Evolutionary conservation across 2,888 invertebrate species (phyloP).

Genomic region (Dynastes hyllus): DNA sequence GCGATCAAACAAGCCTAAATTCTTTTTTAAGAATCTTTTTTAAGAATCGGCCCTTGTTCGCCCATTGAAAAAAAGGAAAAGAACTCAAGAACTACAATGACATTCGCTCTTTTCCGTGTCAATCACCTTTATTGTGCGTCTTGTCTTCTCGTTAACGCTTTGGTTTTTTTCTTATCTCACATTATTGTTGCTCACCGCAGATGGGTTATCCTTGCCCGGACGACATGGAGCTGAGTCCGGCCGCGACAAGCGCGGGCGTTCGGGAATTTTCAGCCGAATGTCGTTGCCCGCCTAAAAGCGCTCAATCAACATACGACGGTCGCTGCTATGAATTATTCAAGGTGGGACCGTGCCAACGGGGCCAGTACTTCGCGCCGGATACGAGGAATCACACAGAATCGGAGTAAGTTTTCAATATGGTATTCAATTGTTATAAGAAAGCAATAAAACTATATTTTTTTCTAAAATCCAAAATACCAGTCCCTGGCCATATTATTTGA

Average conservation of each 20-base stretch:
- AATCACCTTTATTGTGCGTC: constrained; percentile 36
- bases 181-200: constrained; percentile 62
- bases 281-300: constrained; percentile 87
- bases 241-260: constrained; percentile 67
- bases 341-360: constrained; percentile 81
- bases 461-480: no score
- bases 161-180: constrained; percentile 6
- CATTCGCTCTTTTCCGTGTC: constrained; percentile 28
- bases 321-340: constrained; percentile 84
- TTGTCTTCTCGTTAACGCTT: background rate
- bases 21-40: constrained; percentile 1
- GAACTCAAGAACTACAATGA: background rate
- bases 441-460: background rate
- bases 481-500: no score
- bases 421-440: background rate
- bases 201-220: constrained; percentile 87
- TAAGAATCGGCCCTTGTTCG: constrained; percentile 9
- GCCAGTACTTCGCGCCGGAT: constrained; percentile 85
- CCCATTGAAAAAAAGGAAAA: constrained; percentile 5
- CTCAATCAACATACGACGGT: constrained; percentile 80
- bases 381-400: constrained; percentile 64
- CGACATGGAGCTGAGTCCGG: constrained; percentile 87
- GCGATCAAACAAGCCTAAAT: background rate
- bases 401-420: constrained; percentile 54
- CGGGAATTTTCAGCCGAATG: constrained; percentile 82